phyloP scores from a whole-genome alignment of 2,113 vertebrate genomes.

The Rhabdomys dilectus region DNA sequence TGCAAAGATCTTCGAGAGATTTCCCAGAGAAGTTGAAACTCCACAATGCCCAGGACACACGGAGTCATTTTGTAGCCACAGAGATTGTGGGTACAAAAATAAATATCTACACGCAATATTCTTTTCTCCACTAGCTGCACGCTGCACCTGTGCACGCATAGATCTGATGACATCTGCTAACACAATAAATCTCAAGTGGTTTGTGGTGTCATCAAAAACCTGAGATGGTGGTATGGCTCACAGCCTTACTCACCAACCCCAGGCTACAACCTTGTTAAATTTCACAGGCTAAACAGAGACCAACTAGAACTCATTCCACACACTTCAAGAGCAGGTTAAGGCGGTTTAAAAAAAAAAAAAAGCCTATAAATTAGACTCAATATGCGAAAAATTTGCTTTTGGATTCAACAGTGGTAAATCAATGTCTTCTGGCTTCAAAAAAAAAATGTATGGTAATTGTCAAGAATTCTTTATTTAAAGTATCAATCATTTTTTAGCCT shows the following conservation, averaged over 20 bases:
- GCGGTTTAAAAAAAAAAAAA: conserved; percentile 28
- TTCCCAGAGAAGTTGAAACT: conserved; percentile 39
- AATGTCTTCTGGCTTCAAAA: conserved; percentile 56
- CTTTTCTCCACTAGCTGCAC: conserved; percentile 60
- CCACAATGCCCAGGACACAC: not conserved
- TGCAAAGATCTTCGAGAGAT: conserved; percentile 57
- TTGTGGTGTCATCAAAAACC: conserved; percentile 80
- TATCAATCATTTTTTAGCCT: conserved; percentile 40
- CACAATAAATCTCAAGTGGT: conserved; percentile 82
- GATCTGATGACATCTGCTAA: conserved; percentile 81
- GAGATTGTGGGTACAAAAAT: conserved; percentile 68
- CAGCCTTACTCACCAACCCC: conserved; percentile 69
- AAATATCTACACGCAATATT: conserved; percentile 59
- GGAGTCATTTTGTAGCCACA: conserved; percentile 57
- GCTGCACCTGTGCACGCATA: conserved; percentile 80
- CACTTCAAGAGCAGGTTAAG: conserved; percentile 64
- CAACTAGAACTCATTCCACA: conserved; percentile 55
- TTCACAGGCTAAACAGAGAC: conserved; percentile 70
- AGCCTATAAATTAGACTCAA: conserved; percentile 54
- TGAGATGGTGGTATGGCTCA: conserved; percentile 75
- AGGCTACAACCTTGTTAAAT: conserved; percentile 73
- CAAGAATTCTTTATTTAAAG: conserved; percentile 58
- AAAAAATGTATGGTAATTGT: conserved; percentile 42
- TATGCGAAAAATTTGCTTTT: conserved; percentile 69
- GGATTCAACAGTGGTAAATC: conserved; percentile 60